Evolutionary conservation across 1,140 invertebrate genomes (phyloP).

Genomic region (Tenebrio molitor): DNA sequence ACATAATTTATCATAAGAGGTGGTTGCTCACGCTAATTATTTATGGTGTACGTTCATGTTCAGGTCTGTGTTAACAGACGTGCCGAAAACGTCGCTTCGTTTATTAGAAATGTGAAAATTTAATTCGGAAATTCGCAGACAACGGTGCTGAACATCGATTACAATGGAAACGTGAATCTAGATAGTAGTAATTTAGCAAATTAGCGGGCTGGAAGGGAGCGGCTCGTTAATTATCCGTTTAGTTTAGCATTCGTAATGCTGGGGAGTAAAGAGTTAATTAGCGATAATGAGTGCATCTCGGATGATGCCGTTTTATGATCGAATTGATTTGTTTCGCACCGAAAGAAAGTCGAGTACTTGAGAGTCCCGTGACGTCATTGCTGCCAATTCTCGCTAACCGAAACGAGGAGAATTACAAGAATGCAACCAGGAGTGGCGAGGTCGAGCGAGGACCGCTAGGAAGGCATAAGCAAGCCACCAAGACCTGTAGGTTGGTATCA

Average conservation of each 20-base stretch:
- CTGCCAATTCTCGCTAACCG: no score
- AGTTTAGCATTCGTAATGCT: conserved; percentile 51
- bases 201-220: conserved; percentile 55
- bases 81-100: conserved; percentile 23
- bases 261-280: conserved; percentile 56
- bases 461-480: conserved; percentile 42
- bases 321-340: background rate
- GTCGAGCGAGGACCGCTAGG: conserved; percentile 43
- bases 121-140: conserved; percentile 28
- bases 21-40: conserved; percentile 56
- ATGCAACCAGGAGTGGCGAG: conserved; percentile 49
- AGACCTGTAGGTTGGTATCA: conserved; percentile 44
- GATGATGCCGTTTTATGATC: conserved; percentile 8
- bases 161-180: conserved; percentile 51
- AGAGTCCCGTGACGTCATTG: conserved; percentile 18
- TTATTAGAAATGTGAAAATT: conserved; percentile 37
- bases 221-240: conserved; percentile 55
- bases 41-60: conserved; percentile 53
- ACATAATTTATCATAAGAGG: conserved; percentile 58
- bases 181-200: conserved; percentile 55
- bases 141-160: conserved; percentile 46
- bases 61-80: conserved; percentile 53
- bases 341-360: background rate
- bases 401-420: conserved; percentile 45
- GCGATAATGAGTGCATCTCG: conserved; percentile 50